phyloP scores from a whole-genome alignment of 2,797 vertebrate genomes.

The Avahi laniger region DNA sequence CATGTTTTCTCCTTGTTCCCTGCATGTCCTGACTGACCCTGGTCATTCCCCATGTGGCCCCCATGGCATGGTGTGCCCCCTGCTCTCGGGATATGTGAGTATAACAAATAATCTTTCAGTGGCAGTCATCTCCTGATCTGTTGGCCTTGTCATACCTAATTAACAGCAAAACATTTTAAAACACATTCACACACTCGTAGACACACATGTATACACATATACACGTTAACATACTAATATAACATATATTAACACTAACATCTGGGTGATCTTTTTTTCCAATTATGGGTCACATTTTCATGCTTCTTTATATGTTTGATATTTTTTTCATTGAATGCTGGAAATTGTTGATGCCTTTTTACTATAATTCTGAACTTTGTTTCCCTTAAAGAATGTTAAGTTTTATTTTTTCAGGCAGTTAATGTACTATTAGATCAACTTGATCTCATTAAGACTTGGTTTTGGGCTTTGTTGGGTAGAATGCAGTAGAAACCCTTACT shows the following conservation, averaged over 20 bases:
- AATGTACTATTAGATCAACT: background rate
- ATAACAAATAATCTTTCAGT: background rate
- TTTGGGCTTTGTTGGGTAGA: background rate
- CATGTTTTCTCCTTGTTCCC: background rate
- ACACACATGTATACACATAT: too few species aligned
- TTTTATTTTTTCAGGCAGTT: slow-evolving; percentile 1
- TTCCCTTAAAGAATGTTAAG: background rate
- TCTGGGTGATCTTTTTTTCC: background rate
- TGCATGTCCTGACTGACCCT: background rate
- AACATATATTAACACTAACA: background rate
- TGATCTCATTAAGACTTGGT: background rate
- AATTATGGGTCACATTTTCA: background rate
- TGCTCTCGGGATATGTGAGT: background rate
- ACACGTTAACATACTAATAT: background rate
- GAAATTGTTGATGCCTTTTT: background rate
- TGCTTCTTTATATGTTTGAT: background rate
- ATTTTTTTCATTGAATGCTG: background rate
- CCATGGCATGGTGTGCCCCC: too few species aligned
- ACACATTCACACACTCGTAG: background rate
- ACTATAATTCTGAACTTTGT: background rate
- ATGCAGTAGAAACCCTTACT: background rate
- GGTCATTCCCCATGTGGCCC: background rate
- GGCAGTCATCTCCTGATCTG: background rate
- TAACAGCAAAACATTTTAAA: background rate
- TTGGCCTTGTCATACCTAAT: background rate